phyloP scores from a whole-genome alignment of 2,888 invertebrate species.

The Aphodius granarius region DNA sequence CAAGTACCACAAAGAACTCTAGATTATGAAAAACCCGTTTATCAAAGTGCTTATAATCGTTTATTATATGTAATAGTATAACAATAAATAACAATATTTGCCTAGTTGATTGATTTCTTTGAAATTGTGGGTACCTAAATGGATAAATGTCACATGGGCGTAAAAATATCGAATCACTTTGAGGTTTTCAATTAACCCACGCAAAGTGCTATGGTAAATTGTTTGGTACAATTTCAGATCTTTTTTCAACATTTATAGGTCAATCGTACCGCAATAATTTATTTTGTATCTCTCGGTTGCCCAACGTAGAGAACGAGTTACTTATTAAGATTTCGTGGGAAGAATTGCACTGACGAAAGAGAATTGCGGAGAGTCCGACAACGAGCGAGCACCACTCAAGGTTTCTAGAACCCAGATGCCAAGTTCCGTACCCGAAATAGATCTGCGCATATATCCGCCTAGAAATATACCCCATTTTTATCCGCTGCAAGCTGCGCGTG shows the following conservation, averaged over 20 bases:
- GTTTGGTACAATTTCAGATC: not conserved
- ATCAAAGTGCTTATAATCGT: too few species aligned
- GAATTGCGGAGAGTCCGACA: constrained; percentile 2
- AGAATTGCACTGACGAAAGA: constrained; percentile 10
- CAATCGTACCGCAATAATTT: constrained; percentile 5
- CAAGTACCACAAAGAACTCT: too few species aligned
- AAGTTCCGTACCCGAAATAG: constrained; percentile 22
- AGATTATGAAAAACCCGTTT: too few species aligned
- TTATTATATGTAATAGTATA: too few species aligned
- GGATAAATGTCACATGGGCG: too few species aligned
- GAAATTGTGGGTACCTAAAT: too few species aligned
- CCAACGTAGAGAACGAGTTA: not conserved
- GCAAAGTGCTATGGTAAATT: not conserved
- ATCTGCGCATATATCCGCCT: constrained; percentile 15
- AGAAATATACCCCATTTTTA: constrained; percentile 17
- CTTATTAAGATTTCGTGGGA: constrained; percentile 9
- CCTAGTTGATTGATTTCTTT: too few species aligned
- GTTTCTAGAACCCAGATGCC: constrained; percentile 19
- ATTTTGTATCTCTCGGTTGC: constrained; percentile 5
- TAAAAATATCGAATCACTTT: not conserved
- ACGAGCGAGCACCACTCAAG: constrained; percentile 15
- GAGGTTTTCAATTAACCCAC: not conserved
- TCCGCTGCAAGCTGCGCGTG: constrained; percentile 6
- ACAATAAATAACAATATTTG: too few species aligned
- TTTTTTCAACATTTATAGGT: not conserved